Percentiles rank a stretch among this genome's conserved stretches.
These are phyloP conservation scores for Amphiduros pacificus DNA, from an alignment of 2,888 invertebrate genomes.

Conservation along the genomic window DNA sequence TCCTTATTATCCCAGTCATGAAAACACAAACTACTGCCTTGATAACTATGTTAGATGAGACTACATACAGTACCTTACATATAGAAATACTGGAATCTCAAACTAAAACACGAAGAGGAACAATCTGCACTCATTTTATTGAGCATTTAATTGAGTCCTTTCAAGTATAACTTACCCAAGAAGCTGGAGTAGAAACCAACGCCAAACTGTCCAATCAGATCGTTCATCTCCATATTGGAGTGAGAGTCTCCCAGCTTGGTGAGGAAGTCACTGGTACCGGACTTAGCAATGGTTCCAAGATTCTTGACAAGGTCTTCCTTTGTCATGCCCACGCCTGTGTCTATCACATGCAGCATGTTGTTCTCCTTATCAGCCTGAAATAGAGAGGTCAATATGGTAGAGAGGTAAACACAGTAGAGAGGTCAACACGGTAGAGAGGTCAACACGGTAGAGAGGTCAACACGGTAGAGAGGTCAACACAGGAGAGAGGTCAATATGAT, in stretches of 20 bases:
- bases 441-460: not conserved
- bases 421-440: not conserved
- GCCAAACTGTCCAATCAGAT: slow-evolving; percentile 99
- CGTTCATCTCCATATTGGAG: slow-evolving; percentile 74
- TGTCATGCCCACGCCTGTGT: slow-evolving; percentile 98
- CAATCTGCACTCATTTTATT: too few relatives aligned
- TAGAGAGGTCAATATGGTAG: too few relatives aligned
- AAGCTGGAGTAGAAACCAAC: slow-evolving; percentile 99
- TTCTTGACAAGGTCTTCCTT: slow-evolving; percentile 90
- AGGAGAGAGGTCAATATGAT: too few relatives aligned
- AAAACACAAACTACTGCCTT: too few relatives aligned
- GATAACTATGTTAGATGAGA: too few relatives aligned
- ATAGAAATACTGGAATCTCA: too few relatives aligned
- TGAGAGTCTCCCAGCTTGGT: slow-evolving; percentile 73
- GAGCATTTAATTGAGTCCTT: too few relatives aligned
- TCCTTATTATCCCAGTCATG: too few relatives aligned
- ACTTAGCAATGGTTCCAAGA: slow-evolving; percentile 97
- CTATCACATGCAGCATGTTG: slow-evolving; percentile 88
- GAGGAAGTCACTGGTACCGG: slow-evolving; percentile 94
- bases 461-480: too few relatives aligned
- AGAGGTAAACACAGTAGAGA: too few relatives aligned
- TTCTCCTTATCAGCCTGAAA: slow-evolving; percentile 82
- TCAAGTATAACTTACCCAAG: slow-evolving; percentile 62
- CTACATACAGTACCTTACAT: too few relatives aligned
- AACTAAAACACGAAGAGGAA: too few relatives aligned